Conservation (phyloP, 2,888 invertebrate genomes). For the Azorinus chamasolen region DNA sequence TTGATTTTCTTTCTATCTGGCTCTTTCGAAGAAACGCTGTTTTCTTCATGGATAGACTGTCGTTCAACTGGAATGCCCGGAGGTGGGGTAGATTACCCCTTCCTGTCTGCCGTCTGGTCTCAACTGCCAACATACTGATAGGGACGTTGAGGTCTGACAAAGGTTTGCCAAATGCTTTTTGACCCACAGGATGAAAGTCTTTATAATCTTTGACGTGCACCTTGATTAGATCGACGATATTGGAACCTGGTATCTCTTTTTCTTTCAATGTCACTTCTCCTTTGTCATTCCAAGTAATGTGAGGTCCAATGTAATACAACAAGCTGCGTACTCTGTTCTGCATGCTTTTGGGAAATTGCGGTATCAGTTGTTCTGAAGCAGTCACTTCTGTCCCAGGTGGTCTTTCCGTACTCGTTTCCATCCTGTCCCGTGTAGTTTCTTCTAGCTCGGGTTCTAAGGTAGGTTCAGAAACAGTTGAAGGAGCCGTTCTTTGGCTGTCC, state of each 20-base stretch:
- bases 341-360: conserved; percentile 1
- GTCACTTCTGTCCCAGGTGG: not conserved
- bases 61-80: conserved; percentile 20
- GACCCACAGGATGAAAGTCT: conserved; percentile 13
- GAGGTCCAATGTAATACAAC: conserved; percentile 10
- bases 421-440: no score
- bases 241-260: conserved; percentile 6
- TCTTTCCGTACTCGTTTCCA: not conserved
- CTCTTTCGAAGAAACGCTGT: not conserved
- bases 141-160: conserved; percentile 14
- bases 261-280: conserved; percentile 14
- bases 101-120: conserved; percentile 11
- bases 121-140: not conserved
- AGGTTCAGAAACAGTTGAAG: no score
- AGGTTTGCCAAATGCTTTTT: conserved; percentile 8
- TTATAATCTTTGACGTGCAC: conserved; percentile 21
- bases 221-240: conserved; percentile 18
- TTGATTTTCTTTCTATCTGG: conserved; percentile 25
- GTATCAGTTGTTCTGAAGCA: not conserved
- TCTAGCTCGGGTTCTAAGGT: no score
- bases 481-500: not conserved
- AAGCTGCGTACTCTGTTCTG: conserved; percentile 4
- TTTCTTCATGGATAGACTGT: not conserved
- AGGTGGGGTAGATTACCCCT: not conserved
- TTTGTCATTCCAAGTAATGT: conserved; percentile 7